phyloP scores from a whole-genome alignment of 2,888 invertebrate species.

The Latheticus oryzae region DNA sequence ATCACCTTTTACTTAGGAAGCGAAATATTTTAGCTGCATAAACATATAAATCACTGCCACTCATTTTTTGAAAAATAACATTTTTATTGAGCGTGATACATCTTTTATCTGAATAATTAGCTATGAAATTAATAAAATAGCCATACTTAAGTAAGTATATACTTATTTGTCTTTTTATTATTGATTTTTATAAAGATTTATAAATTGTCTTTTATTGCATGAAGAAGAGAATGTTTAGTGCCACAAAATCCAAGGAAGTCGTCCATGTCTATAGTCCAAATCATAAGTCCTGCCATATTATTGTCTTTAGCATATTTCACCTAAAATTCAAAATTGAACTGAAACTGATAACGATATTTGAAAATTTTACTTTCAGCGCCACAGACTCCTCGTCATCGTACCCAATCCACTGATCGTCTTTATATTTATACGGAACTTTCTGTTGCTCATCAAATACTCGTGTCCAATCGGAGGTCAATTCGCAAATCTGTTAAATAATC shows the following conservation, averaged over 20 bases:
- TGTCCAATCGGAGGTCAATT: constrained; percentile 37
- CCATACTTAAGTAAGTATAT: no score
- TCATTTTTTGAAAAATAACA: no score
- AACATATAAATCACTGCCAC: no score
- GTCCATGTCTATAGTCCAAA: constrained; percentile 51
- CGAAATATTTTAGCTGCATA: no score
- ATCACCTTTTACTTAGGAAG: no score
- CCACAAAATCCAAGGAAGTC: constrained; percentile 50
- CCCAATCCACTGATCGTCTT: constrained; percentile 51
- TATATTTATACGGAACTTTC: constrained; percentile 50
- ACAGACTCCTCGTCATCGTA: constrained; percentile 53
- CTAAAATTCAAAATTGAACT: constrained; percentile 32
- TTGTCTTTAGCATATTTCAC: constrained; percentile 44
- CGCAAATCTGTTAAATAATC: constrained; percentile 41
- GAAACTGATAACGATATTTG: no score
- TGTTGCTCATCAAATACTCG: constrained; percentile 52
- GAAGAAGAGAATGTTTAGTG: constrained; percentile 45
- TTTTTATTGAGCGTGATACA: no score
- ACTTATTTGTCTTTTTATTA: no score
- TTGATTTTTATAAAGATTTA: constrained; percentile 8
- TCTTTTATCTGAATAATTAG: no score
- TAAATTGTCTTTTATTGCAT: constrained; percentile 42
- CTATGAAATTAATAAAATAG: no score
- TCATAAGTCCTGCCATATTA: constrained; percentile 50
- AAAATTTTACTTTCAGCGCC: constrained; percentile 46